Evolutionary conservation across 2,888 invertebrate species (phyloP).

Genomic region (Ypsolopha sequella): DNA sequence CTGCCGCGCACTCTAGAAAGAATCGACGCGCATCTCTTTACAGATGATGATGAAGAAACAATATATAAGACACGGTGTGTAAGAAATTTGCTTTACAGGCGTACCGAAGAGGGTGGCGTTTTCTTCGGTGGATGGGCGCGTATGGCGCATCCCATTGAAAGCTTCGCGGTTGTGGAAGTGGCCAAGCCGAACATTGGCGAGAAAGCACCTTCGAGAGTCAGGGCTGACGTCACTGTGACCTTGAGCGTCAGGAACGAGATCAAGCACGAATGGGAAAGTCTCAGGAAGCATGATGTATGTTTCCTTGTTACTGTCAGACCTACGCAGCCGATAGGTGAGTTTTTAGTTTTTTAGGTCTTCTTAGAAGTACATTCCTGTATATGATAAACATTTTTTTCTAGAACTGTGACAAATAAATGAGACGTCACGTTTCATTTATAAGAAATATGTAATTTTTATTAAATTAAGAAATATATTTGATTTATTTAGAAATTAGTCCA

Average conservation of each 20-base stretch:
- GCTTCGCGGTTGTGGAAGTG: conserved; percentile 95
- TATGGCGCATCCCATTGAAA: conserved; percentile 95
- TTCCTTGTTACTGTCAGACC: conserved; percentile 95
- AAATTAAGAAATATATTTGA: no score
- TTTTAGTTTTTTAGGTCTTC: conserved; percentile 5
- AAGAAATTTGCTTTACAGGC: conserved; percentile 56
- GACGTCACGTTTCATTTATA: not conserved
- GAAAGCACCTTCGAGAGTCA: conserved; percentile 93
- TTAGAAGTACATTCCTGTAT: not conserved
- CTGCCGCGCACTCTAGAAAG: no score
- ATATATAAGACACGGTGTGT: no score
- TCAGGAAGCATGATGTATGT: conserved; percentile 98
- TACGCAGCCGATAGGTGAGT: conserved; percentile 81
- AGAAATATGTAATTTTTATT: no score
- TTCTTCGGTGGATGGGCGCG: conserved; percentile 99
- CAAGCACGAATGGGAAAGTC: conserved; percentile 96
- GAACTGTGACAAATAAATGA: no score
- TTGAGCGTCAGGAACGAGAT: conserved; percentile 92
- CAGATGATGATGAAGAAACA: no score
- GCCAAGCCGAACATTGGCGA: conserved; percentile 94
- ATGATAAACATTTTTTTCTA: not conserved
- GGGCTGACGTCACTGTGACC: conserved; percentile 95
- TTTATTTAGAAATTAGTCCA: no score
- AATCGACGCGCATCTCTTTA: no score
- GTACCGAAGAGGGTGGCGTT: conserved; percentile 85